phyloP scores from a whole-genome alignment of 1,140 invertebrate species.

The Lepidotrigona ventralis region DNA sequence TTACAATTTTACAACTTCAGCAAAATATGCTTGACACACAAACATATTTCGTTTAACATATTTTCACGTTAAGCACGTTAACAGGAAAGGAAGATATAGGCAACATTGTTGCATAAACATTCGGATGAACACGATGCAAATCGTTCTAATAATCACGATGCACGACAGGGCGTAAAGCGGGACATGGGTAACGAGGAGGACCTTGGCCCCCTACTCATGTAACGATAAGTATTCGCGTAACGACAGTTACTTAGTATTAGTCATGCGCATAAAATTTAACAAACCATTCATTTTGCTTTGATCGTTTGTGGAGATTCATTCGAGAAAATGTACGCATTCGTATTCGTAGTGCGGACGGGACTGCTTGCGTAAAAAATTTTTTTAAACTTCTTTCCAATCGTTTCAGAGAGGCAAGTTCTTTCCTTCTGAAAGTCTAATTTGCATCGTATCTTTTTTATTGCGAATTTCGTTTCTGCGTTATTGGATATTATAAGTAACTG shows the following conservation, averaged over 20 bases:
- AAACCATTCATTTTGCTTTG: slow-evolving; percentile 39
- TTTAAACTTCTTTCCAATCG: background rate
- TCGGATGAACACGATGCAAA: slow-evolving; percentile 27
- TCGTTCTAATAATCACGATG: slow-evolving; percentile 42
- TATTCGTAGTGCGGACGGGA: no score
- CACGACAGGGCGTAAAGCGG: slow-evolving; percentile 47
- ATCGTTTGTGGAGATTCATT: slow-evolving; percentile 2
- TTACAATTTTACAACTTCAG: background rate
- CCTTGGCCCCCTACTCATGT: slow-evolving; percentile 59
- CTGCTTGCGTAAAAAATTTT: background rate
- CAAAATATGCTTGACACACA: background rate
- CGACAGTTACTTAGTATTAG: slow-evolving; percentile 49
- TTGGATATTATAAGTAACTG: background rate
- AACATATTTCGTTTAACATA: background rate
- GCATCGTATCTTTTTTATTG: background rate
- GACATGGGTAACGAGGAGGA: slow-evolving; percentile 57
- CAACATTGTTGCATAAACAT: slow-evolving; percentile 23
- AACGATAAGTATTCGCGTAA: slow-evolving; percentile 60
- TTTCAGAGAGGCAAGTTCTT: no score
- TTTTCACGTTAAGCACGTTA: background rate
- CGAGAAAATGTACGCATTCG: no score
- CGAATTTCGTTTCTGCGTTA: background rate
- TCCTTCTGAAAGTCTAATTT: background rate
- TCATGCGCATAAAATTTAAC: slow-evolving; percentile 36
- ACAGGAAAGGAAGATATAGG: background rate